Evolutionary conservation across 2,797 vertebrate species (phyloP), one percentile per base, ranked within the genome.

Genomic region (Chloroceryle amazona): DNA sequence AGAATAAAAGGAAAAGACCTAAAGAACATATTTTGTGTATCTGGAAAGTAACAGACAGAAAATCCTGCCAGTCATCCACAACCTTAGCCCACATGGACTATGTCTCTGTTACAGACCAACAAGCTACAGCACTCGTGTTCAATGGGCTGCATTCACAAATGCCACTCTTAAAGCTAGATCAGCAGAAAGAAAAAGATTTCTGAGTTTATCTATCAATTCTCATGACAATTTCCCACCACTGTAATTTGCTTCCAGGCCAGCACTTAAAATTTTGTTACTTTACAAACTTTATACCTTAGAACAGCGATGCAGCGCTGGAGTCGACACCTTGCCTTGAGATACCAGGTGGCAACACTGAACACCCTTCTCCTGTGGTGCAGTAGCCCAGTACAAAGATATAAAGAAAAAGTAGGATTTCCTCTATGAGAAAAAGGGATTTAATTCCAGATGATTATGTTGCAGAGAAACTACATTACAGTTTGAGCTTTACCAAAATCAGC

Each of bases 1-100:
- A 96, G 85, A 95, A 96, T 75, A 88, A 93, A 37, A 88, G 87
- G 85, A 96, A 97, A 96, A 94, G 86, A 91, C 81, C 80, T 63
- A 93, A 93, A 92, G 74, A 74, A 60, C 93, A 67, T 65, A 96
- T 86, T 96, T 86, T 71, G 35, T 31, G 28, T 85, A 51, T 89
- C 44, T 93, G 52, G 52, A 63, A 89, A 94, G 95, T 94, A 66
- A 2, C 44, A 66, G 65, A 66, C 63, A 82, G 90, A 93, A 74
- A 79, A 84, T 80, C 93, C 81, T 95, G 94, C 93, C 95, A 90
- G 86, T 90, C 71, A 89, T 67, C 91, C 68, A 65, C 83, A 93
- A 51, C 71, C 72, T 80, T 89, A 92, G 94, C 87, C 95, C 83
- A 67, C 81, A 76, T 0, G 55, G 96, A 81, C 84, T 84, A 33